phyloP scores from a whole-genome alignment of 1,140 invertebrate genomes.

The Drosophila tristis region DNA sequence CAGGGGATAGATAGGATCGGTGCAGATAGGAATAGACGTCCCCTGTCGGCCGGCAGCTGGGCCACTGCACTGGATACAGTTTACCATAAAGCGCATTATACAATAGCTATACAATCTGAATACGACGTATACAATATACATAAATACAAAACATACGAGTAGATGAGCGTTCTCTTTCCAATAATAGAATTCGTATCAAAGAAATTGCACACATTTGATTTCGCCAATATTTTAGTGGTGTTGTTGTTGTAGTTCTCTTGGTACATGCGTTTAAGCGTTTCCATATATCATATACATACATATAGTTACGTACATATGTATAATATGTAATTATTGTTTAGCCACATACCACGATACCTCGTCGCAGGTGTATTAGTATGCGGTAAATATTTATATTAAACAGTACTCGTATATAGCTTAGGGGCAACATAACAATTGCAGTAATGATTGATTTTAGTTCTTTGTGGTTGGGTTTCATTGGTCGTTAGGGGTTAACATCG shows the following conservation, averaged over 20 bases:
- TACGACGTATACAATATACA: slow-evolving; percentile 52
- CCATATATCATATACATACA: slow-evolving; percentile 28
- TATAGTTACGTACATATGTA: slow-evolving; percentile 3
- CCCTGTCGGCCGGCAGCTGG: slow-evolving; percentile 5
- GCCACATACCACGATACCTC: slow-evolving; percentile 22
- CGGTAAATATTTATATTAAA: slow-evolving; percentile 31
- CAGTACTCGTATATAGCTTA: slow-evolving; percentile 17
- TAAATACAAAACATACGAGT: slow-evolving; percentile 46
- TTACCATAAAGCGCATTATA: slow-evolving; percentile 49
- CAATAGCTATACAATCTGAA: slow-evolving; percentile 27
- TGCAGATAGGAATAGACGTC: background rate
- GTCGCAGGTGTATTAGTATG: slow-evolving; percentile 20
- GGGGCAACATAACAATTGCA: slow-evolving; percentile 45
- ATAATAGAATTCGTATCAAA: slow-evolving; percentile 77
- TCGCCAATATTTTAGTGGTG: slow-evolving; percentile 39
- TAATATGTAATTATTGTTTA: slow-evolving; percentile 28
- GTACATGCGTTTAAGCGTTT: slow-evolving; percentile 69
- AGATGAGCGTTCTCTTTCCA: slow-evolving; percentile 58
- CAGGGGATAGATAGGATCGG: slow-evolving; percentile 3
- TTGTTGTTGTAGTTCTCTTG: slow-evolving; percentile 8
- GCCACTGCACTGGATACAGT: background rate
- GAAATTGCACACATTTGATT: slow-evolving; percentile 78
- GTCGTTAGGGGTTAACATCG: slow-evolving; percentile 40
- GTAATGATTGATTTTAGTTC: slow-evolving; percentile 66
- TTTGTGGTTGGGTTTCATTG: slow-evolving; percentile 55